These are phyloP conservation scores for Pangasius larnaudii DNA, from an alignment of 2,797 vertebrate genomes.

Conservation along the genomic window DNA sequence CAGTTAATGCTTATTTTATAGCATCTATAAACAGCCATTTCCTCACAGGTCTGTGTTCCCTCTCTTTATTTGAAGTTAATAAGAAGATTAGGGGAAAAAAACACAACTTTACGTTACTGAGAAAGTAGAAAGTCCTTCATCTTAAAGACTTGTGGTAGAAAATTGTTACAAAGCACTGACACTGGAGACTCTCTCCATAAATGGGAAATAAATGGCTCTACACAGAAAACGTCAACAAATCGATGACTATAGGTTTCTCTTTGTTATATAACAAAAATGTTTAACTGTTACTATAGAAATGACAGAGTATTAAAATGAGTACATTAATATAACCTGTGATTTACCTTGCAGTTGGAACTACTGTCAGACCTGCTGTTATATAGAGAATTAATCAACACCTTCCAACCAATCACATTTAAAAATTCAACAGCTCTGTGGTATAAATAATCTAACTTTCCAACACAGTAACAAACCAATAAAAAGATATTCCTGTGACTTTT, in stretches of 20 bases:
- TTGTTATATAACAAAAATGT: not conserved
- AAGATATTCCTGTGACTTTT: not conserved
- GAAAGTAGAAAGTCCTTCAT: not conserved
- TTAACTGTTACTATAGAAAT: not conserved
- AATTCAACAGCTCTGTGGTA: not conserved
- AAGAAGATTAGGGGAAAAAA: not conserved
- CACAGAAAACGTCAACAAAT: not conserved
- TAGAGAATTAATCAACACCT: not conserved
- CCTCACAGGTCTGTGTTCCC: not conserved
- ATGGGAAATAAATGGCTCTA: not conserved
- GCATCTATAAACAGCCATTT: not conserved
- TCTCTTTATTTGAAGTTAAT: too few species aligned
- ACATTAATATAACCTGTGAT: not conserved
- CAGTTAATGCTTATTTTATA: not conserved
- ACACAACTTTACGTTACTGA: not conserved
- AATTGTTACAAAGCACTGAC: too few species aligned
- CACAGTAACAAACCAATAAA: not conserved
- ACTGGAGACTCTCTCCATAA: not conserved
- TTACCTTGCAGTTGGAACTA: not conserved
- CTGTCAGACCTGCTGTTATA: not conserved
- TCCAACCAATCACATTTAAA: not conserved
- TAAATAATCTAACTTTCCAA: not conserved
- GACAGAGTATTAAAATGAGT: not conserved
- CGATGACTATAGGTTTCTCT: not conserved
- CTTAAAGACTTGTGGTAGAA: not conserved